These are phyloP conservation scores for Aepyceros melampus DNA, from an alignment of 2,113 vertebrate species.

Conservation along the genomic window DNA sequence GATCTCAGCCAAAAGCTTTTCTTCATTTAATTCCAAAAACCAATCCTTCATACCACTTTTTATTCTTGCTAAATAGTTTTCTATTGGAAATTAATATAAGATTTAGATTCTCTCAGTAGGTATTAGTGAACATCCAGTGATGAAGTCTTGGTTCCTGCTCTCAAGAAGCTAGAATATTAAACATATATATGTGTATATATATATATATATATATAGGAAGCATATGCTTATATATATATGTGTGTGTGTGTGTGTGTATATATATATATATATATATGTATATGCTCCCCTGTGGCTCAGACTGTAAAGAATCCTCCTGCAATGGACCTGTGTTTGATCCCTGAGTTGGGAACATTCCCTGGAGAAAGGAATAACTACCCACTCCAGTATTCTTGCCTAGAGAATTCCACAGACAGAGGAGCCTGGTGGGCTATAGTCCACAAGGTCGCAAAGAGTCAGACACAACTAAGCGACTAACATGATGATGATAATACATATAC, in stretches of 20 bases:
- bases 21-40: not conserved
- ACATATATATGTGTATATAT: not conserved
- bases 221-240: not conserved
- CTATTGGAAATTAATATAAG: not conserved
- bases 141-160: not conserved
- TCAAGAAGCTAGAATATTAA: not conserved
- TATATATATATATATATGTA: not conserved
- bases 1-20: not conserved
- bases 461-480: not conserved
- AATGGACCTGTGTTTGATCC: not conserved
- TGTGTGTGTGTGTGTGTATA: rapidly evolving
- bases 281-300: not conserved
- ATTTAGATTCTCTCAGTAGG: not conserved
- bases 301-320: not conserved
- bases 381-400: not conserved
- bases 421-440: not conserved
- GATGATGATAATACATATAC: not conserved
- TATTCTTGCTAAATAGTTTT: conserved; percentile 9
- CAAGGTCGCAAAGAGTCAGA: not conserved
- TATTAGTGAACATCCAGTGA: not conserved
- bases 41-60: not conserved
- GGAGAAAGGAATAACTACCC: not conserved
- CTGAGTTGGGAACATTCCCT: not conserved
- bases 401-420: not conserved
- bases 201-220: not conserved